phyloP scores from a whole-genome alignment of 2,113 vertebrate species.

The Ornithorhynchus anatinus region DNA sequence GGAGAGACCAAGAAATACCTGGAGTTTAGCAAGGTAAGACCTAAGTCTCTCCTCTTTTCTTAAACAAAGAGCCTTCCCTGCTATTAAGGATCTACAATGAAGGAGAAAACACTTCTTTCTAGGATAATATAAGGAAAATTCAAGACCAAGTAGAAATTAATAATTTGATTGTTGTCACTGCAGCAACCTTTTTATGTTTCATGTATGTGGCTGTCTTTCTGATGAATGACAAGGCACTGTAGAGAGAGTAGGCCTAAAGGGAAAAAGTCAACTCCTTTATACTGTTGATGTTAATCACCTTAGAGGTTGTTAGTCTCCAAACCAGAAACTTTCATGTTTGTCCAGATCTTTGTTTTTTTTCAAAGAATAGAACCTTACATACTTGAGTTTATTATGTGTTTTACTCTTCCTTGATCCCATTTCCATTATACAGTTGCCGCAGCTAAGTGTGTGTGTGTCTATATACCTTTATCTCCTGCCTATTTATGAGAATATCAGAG shows the following conservation, averaged over 20 bases:
- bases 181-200: neutral
- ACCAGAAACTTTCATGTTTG: neutral
- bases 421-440: neutral
- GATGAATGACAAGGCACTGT: constrained; percentile 2
- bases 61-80: neutral
- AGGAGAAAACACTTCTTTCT: neutral
- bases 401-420: neutral
- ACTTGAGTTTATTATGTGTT: neutral
- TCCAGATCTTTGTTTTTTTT: neutral
- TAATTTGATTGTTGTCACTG: neutral
- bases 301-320: neutral
- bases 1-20: constrained; percentile 78
- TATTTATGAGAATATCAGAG: neutral
- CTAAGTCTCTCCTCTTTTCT: too few relatives aligned
- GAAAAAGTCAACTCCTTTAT: neutral
- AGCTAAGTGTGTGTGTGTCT: neutral
- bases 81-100: neutral
- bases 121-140: neutral
- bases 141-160: neutral
- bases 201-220: neutral
- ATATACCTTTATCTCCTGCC: neutral
- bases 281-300: neutral
- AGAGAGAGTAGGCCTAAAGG: neutral
- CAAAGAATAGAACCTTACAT: neutral
- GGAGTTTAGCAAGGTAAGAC: constrained; percentile 86